Evolutionary conservation across 1,140 invertebrate species (phyloP).

Genomic region (Ctenoplectra terminalis): DNA sequence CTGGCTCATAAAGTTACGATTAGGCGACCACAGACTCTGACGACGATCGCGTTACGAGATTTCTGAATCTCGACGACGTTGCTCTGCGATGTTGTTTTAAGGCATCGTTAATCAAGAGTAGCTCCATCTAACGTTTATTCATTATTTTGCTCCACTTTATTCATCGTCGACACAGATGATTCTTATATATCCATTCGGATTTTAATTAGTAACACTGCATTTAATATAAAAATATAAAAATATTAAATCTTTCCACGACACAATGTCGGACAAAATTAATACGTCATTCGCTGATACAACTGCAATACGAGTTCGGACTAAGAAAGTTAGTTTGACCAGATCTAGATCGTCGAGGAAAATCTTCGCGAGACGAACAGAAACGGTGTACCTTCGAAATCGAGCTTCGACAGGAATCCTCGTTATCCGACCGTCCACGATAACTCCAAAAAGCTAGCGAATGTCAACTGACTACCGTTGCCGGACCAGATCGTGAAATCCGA

Average conservation of each 20-base stretch:
- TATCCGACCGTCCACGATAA: neutral
- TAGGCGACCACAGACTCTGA: neutral
- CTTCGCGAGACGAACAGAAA: neutral
- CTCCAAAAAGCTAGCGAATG: neutral
- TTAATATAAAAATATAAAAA: too few relatives aligned
- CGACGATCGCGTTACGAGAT: neutral
- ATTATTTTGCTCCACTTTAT: too few relatives aligned
- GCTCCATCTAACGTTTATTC: too few relatives aligned
- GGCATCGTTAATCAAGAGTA: too few relatives aligned
- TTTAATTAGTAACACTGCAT: too few relatives aligned
- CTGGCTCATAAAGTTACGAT: conserved; percentile 57
- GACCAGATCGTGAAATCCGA: conserved; percentile 14
- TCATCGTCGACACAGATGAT: too few relatives aligned
- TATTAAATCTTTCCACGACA: too few relatives aligned
- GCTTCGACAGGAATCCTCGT: neutral
- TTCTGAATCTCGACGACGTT: neutral
- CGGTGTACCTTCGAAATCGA: neutral
- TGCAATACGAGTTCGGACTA: neutral
- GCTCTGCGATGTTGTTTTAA: too few relatives aligned
- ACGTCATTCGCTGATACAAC: too few relatives aligned
- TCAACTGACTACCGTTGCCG: neutral
- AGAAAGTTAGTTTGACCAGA: neutral
- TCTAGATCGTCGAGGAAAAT: neutral
- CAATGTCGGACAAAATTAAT: too few relatives aligned
- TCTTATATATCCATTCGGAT: too few relatives aligned